phyloP scores from a whole-genome alignment of 2,113 vertebrate genomes.

The Cheirogaleus medius region DNA sequence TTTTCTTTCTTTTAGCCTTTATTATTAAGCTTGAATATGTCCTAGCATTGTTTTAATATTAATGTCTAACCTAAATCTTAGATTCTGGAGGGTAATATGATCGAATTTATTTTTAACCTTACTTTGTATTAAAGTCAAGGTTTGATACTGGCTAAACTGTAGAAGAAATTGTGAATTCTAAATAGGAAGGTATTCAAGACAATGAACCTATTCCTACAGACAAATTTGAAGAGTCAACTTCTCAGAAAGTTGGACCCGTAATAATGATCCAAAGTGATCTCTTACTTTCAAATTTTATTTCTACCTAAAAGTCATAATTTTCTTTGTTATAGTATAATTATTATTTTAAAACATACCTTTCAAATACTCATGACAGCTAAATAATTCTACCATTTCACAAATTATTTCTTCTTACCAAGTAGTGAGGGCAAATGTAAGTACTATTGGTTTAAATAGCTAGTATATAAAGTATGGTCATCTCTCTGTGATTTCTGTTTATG shows the following conservation, averaged over 20 bases:
- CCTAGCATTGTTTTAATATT: not conserved
- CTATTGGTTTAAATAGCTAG: not conserved
- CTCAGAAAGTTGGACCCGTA: not conserved
- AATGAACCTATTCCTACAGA: not conserved
- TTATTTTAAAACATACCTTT: not conserved
- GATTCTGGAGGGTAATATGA: not conserved
- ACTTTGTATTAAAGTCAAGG: not conserved
- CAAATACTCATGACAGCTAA: not conserved
- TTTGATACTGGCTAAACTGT: not conserved
- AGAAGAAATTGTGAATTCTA: not conserved
- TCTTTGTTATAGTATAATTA: not conserved
- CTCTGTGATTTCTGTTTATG: not conserved
- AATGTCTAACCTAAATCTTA: constrained; percentile 20
- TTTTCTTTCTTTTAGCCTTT: not conserved
- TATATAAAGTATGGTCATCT: not conserved
- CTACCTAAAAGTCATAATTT: not conserved
- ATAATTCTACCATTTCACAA: not conserved
- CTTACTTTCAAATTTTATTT: constrained; percentile 37
- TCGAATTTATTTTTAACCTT: constrained; percentile 14
- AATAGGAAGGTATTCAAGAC: not conserved
- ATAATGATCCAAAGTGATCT: not conserved
- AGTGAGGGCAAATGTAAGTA: not conserved
- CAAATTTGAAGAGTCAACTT: not conserved
- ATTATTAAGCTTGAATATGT: not conserved
- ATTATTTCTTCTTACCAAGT: not conserved